Conservation (phyloP, 2,888 invertebrate species). For the Diarsia mendica region DNA sequence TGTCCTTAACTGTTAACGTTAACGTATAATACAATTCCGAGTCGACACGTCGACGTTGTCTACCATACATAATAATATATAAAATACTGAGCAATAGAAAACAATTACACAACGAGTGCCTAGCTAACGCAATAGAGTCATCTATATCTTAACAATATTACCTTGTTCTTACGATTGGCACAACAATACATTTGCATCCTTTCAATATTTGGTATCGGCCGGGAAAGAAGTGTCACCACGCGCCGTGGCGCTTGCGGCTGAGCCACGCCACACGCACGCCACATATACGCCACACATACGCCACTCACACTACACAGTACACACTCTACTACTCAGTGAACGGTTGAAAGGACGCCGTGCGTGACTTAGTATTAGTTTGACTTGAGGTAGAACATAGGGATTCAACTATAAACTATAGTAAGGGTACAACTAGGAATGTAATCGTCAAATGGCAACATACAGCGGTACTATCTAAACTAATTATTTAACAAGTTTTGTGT, state of each 20-base stretch:
- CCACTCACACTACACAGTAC: constrained; percentile 54
- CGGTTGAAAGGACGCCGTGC: constrained; percentile 81
- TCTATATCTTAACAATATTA: constrained; percentile 88
- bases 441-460: constrained; percentile 87
- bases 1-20: constrained; percentile 89
- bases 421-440: constrained; percentile 89
- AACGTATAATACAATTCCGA: constrained; percentile 89
- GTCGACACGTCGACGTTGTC: constrained; percentile 80
- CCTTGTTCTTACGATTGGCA: constrained; percentile 88
- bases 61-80: constrained; percentile 77
- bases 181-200: constrained; percentile 84
- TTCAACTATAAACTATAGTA: constrained; percentile 85
- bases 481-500: constrained; percentile 78
- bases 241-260: constrained; percentile 45
- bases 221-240: constrained; percentile 59
- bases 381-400: constrained; percentile 89
- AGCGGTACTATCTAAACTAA: constrained; percentile 85
- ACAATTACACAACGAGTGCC: constrained; percentile 86
- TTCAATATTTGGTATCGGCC: constrained; percentile 86
- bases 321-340: constrained; percentile 63
- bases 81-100: constrained; percentile 90
- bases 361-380: constrained; percentile 87
- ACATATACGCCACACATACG: constrained; percentile 49
- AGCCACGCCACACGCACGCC: constrained; percentile 57
- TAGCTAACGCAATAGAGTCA: constrained; percentile 86